Evolutionary conservation across 2,888 invertebrate genomes (phyloP), one percentile per base, ranked within the genome.

Genomic region (Belgica antarctica): DNA sequence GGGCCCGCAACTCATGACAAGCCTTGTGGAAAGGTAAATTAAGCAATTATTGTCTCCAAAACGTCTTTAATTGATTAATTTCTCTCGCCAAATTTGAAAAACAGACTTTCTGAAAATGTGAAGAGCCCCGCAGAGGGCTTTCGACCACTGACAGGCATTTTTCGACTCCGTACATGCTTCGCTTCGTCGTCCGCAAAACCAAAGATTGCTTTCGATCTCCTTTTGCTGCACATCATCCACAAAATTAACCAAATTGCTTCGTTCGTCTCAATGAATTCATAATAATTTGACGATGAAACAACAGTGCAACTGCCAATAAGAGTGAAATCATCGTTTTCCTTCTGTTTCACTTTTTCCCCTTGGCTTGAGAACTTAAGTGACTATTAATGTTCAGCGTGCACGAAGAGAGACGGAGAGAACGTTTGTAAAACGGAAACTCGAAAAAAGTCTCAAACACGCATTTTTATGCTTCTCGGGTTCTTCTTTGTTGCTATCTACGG

Each of bases 211-310:
- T 17, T n/a, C 12, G 7, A 2, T 17, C 52, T 17, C 52, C 2
- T 22, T 22, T 52, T 52, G 19, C 4, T 52, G 19, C 10, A 17
- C 17, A 22, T 31, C 52, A 22, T 22, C 15, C 12, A 22, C 52
- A 22, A 52, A 52, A 17, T 52, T 52, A 52, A 52, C 12, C 52
- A 52, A 52, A 52, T 52, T 52, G 22, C 17, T 10, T 8, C 17
- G 15, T 41, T 41, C 41, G 4, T 17, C 41, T 66, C 46, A 66
- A 66, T 66, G 65, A 66, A 46, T 66, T 66, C 65, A 66, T 66
- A 46, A 63, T 62, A 63, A 66, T 66, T 47, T 47, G 46, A 15
- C 46, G 65, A 25, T 46, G 46, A 65, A 46, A 36, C 62, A 41
- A 46, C 36, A 65, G 22, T 66, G 65, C 65, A 66, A 66, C 65